Base-by-base conservation (phyloP, 2,888 invertebrate species). In the Tortrix viridana region DNA sequence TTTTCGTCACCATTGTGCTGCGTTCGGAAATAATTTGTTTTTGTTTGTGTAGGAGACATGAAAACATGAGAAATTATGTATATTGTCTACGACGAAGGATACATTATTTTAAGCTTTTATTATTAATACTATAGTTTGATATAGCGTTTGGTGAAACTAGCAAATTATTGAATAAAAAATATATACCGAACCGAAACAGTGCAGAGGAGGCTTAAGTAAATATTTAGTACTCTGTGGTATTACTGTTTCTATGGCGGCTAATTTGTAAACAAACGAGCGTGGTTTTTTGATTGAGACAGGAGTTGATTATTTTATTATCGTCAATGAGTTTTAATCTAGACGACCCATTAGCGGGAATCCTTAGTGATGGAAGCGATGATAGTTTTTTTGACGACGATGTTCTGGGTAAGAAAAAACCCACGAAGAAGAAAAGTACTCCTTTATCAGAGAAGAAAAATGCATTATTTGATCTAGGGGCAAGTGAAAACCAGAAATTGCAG, bases 331-430 rank as follows among this genome's bases (percentile, higher is more conserved):
- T 94, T 71, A 93, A 93, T 77, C 75, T 93, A 32, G 94, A 95
- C 54, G 95, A 95, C 81, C 94, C 95, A 12, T 81, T 95, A 66
- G 95, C 93, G 32, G 95, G 94, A 74, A 91, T 94, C 74, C 82
- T 95, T 49, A 95, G 95, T 74, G 95, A 95, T 75, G 95, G 94
- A 63, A 95, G 95, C 72, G 94, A 95, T 72, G 95, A 95, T 73
- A 95, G 94, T 82, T 95, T 95, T 74, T 95, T 95, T 73, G 95
- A 95, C 69, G 94, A 94, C 70, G 93, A 94, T 69, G 92, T 89
- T 60, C 71, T 90, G 43, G 88, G 89, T 18, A 91, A 89, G 74
- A 92, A 88, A 73, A 89, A 89, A 71, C 69, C 85, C 2, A 56
- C 68, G 22, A 89, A 88, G 67, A 86, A 86, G 68, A 84, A 81